Conservation (phyloP, 2,888 invertebrate genomes). For the Andrena dorsata region DNA sequence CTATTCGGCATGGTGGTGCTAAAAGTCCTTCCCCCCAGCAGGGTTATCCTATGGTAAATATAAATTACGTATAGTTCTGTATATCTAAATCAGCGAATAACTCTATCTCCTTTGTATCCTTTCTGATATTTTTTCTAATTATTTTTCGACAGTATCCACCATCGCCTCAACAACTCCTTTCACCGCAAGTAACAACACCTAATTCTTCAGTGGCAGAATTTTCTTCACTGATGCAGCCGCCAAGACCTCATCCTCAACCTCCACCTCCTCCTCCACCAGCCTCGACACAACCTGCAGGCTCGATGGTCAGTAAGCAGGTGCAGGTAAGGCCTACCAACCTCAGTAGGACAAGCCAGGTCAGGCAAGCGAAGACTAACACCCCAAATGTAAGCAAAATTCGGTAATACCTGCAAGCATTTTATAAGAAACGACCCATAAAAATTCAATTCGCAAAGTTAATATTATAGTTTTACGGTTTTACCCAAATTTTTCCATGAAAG, state of each 20-base stretch:
- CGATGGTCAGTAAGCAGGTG: conserved; percentile 88
- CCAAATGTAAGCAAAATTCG: conserved; percentile 84
- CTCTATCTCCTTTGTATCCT: conserved; percentile 15
- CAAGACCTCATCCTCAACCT: conserved; percentile 85
- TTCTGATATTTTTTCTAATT: conserved; percentile 31
- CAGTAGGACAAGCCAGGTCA: conserved; percentile 85
- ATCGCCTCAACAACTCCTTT: conserved; percentile 88
- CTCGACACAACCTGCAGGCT: conserved; percentile 82
- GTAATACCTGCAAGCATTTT: conserved; percentile 76
- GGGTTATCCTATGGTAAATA: conserved; percentile 92
- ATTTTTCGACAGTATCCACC: conserved; percentile 88
- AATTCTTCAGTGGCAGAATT: conserved; percentile 85
- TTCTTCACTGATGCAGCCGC: conserved; percentile 85
- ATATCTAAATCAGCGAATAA: neutral
- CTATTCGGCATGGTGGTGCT: conserved; percentile 92
- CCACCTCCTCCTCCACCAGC: conserved; percentile 85
- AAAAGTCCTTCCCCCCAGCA: conserved; percentile 94
- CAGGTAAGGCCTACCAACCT: conserved; percentile 86
- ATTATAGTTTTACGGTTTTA: neutral
- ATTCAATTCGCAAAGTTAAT: neutral
- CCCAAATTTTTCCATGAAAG: neutral
- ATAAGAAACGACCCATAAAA: conserved; percentile 71
- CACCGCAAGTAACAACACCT: conserved; percentile 86
- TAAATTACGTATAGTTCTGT: neutral
- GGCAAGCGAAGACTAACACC: conserved; percentile 85